A percentile compares a stretch with the other conserved stretches of the same genome.
Conservation (phyloP, 2,113 vertebrate species). For the Myiagra hebetior region DNA sequence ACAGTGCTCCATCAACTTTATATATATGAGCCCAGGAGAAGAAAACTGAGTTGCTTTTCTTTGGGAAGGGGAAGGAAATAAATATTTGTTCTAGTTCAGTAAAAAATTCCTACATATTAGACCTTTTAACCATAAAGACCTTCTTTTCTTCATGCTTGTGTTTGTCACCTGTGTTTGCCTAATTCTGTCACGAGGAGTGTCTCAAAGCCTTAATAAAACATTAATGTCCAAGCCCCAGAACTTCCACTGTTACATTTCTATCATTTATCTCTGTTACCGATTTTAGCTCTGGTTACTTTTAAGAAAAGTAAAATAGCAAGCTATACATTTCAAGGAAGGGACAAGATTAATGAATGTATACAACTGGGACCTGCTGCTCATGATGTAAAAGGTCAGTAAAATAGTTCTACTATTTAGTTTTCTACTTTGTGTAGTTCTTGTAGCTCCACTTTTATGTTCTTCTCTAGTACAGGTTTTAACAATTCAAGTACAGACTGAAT, state of each 20-base stretch:
- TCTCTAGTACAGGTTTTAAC: not conserved
- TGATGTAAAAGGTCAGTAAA: not conserved
- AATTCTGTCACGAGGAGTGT: not conserved
- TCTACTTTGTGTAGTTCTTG: not conserved
- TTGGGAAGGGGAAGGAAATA: not conserved
- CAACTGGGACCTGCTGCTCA: not conserved
- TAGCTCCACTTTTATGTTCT: not conserved
- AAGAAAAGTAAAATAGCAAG: not conserved
- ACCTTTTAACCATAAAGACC: not conserved
- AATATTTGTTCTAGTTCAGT: not conserved
- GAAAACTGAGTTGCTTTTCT: not conserved
- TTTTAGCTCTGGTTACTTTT: not conserved
- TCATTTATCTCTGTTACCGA: not conserved
- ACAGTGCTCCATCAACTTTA: not conserved
- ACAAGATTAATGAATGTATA: not conserved
- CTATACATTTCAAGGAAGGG: not conserved
- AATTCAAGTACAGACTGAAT: not conserved
- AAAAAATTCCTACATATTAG: rapidly evolving
- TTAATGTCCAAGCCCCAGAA: not conserved
- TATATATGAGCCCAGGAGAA: not conserved
- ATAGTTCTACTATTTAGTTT: not conserved
- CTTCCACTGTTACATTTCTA: not conserved
- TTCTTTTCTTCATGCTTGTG: not conserved
- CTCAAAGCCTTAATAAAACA: slow-evolving; percentile 19
- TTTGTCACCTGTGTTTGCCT: slow-evolving; percentile 25